phyloP scores from a whole-genome alignment of 2,113 vertebrate species.

The Neomonachus schauinslandi region DNA sequence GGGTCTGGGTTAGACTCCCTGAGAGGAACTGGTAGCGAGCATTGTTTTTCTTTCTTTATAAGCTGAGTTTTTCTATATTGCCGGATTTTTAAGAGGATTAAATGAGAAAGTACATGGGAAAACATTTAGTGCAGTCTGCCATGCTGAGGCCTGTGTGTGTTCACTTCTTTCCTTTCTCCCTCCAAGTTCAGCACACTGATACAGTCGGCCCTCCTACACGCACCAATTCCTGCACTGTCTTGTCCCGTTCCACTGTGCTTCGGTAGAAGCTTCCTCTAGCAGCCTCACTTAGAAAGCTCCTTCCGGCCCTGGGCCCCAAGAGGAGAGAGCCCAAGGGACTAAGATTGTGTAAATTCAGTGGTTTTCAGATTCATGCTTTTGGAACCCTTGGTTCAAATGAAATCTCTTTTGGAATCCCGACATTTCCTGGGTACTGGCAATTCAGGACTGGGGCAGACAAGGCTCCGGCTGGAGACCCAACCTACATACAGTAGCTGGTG shows the following conservation, averaged over 20 bases:
- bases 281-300: neutral
- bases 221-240: neutral
- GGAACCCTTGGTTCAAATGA: neutral
- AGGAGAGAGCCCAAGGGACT: neutral
- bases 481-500: fast-evolving
- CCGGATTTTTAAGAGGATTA: neutral
- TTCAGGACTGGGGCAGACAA: neutral
- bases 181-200: neutral
- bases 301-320: neutral
- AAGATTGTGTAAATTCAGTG: neutral
- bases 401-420: neutral
- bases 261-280: neutral
- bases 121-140: neutral
- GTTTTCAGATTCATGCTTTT: neutral
- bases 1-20: neutral
- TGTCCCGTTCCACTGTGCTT: neutral
- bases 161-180: neutral
- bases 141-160: neutral
- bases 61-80: neutral
- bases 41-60: neutral
- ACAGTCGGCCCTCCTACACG: neutral
- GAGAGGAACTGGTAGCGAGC: neutral
- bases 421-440: neutral
- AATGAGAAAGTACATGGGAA: neutral
- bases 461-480: neutral